Conservation (phyloP, 2,113 vertebrate genomes). For the Pedionomus torquatus region DNA sequence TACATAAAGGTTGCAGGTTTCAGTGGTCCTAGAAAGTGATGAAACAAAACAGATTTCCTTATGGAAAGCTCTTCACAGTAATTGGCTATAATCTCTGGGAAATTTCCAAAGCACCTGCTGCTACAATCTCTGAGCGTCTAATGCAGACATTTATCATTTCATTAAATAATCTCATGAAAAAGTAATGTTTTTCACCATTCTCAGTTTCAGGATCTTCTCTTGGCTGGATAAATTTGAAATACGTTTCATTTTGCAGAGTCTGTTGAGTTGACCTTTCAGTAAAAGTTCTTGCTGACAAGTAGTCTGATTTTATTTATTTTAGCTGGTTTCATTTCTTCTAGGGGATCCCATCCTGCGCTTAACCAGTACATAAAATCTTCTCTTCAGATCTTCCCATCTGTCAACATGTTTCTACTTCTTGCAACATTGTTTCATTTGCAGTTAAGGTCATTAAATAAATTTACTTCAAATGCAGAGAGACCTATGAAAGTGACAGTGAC, state of each 20-base stretch:
- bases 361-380: not conserved
- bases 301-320: not conserved
- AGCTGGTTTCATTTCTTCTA: not conserved
- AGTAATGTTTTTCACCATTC: not conserved
- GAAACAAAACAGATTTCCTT: not conserved
- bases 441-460: not conserved
- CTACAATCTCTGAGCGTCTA: not conserved
- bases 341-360: fast-evolving
- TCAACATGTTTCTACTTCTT: not conserved
- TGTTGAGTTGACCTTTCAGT: not conserved
- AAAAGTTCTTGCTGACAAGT: not conserved
- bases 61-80: not conserved
- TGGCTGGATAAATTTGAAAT: not conserved
- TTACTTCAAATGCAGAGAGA: not conserved
- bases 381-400: not conserved
- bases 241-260: not conserved
- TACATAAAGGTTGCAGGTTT: not conserved
- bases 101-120: not conserved
- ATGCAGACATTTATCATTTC: not conserved
- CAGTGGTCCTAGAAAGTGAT: not conserved
- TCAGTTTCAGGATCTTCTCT: not conserved
- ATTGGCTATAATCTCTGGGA: not conserved
- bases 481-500: not conserved
- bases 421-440: not conserved
- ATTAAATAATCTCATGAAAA: not conserved